Evolutionary conservation across 2,113 vertebrate species (phyloP).

Genomic region (Melanerpes aurifrons): DNA sequence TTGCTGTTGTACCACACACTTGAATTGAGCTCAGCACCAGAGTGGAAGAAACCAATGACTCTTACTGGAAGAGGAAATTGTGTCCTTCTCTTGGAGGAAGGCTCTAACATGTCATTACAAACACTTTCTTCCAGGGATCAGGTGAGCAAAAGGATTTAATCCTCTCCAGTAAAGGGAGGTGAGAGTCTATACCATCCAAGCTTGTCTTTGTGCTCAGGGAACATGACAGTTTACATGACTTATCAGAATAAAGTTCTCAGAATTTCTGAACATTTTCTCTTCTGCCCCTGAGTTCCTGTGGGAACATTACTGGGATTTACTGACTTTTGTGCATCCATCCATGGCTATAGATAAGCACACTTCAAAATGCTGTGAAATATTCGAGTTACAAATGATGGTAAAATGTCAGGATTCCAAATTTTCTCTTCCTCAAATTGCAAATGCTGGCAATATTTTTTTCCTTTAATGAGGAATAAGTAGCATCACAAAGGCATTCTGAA

Average conservation of each 20-base stretch:
- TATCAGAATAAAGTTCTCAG: background rate
- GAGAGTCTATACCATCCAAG: background rate
- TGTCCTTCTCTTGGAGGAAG: background rate
- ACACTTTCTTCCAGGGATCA: background rate
- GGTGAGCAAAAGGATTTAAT: background rate
- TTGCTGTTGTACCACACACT: accelerated
- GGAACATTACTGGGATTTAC: background rate
- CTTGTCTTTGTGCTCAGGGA: background rate
- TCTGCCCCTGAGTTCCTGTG: background rate
- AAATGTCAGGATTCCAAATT: background rate
- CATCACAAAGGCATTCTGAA: constrained; percentile 24
- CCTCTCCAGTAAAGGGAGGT: background rate
- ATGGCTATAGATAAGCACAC: background rate
- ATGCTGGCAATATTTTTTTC: background rate
- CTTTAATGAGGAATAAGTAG: background rate
- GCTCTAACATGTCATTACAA: background rate
- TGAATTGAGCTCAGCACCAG: background rate
- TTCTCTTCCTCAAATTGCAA: background rate
- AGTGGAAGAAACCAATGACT: background rate
- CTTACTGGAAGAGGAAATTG: background rate
- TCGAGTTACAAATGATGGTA: background rate
- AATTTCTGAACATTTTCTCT: background rate
- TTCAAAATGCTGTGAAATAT: constrained; percentile 6
- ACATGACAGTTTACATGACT: background rate
- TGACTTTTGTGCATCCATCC: background rate